Evolutionary conservation across 2,888 invertebrate species (phyloP), one percentile per base, ranked within the genome.

Genomic region (Boloria selene): DNA sequence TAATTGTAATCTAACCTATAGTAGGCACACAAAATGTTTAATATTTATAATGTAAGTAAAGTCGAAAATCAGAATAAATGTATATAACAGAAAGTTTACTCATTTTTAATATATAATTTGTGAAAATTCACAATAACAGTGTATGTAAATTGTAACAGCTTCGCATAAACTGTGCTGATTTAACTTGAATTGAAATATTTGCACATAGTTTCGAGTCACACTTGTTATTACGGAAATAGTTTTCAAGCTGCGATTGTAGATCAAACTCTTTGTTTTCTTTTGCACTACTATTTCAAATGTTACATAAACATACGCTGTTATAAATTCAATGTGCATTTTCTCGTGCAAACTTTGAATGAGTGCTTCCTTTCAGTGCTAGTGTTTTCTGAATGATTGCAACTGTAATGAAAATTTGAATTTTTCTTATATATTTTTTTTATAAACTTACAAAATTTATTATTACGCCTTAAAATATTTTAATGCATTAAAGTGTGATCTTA

Each of bases 211-310:
- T 47, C 38, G 44, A 44, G 50, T 51, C 44, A 50, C 31, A 45
- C 82, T 75, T 85, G 80, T 84, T 87, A 87, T 86, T 86, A 88
- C 84, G 87, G 80, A 84, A 88, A 86, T 86, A 81, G 79, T 84
- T 83, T 81, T 78, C 77, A 79, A 82, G 83, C 81, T 80, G 75
- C 76, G 78, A 80, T 70, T 74, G 69, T 79, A 74, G 82, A 82
- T 80, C 83, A 80, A 77, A 80, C 81, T 81, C 86, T 83, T 85
- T 86, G 84, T 85, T 85, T 56, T 79, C 79, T 72, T 68, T 80
- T 75, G 73, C 75, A 71, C 71, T 79, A 75, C 79, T 74, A 72
- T 79, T 79, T 77, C 79, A 81, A 53, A 64, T 53, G 58, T 59
- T 52, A 31, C 31, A 64, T 64, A 59, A 64, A 52, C 64, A 53